Evolutionary conservation across 2,797 vertebrate genomes (phyloP), one percentile per base, ranked within the genome.

Genomic region (Labroides dimidiatus): DNA sequence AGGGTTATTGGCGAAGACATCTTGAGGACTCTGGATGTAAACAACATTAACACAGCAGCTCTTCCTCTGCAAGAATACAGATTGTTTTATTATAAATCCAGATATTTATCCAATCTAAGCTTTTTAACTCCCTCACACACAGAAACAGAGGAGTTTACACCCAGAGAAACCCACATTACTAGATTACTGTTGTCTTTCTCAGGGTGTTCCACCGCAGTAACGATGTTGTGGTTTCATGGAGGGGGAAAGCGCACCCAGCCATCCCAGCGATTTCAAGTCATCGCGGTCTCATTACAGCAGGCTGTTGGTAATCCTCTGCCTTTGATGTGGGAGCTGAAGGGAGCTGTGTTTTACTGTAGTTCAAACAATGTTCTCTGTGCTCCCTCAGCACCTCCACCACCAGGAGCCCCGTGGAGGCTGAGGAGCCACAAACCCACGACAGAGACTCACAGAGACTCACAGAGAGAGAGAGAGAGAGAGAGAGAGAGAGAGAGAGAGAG

Each of bases 101-200:
- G 36, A 45, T 42, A 53, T 62, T 56, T 80, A 42, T 61, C 39
- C 13, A 50, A 50, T 43, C 16, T 33, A 19, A 27, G 2, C 49
- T 49, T 37, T n/a, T n/a, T 20, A 48, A 23, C 53, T 17, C 62
- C 37, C 37, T 39, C 37, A 39, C 37, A 42, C 75, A 60, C 45
- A 63, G 39, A 59, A 37, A 24, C 12, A 56, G 70, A 43, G 39
- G 73, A 60, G 78, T 86, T 86, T 78, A 77, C 78, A 78, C 37
- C 80, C 72, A 64, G 64, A 91, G 72, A 88, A 90, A 87, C 65
- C 77, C 71, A 89, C 82, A 87, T 91, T 92, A 78, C 86, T 91
- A 85, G 88, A 92, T 86, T 87, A 89, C 88, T 88, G 79, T 88
- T 89, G 87, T 86, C 77, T 86, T 82, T 87, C 64, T 86, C 76